These are phyloP conservation scores for Rhegmatorhina hoffmannsi DNA, from an alignment of 2,113 vertebrate genomes.

Conservation along the genomic window DNA sequence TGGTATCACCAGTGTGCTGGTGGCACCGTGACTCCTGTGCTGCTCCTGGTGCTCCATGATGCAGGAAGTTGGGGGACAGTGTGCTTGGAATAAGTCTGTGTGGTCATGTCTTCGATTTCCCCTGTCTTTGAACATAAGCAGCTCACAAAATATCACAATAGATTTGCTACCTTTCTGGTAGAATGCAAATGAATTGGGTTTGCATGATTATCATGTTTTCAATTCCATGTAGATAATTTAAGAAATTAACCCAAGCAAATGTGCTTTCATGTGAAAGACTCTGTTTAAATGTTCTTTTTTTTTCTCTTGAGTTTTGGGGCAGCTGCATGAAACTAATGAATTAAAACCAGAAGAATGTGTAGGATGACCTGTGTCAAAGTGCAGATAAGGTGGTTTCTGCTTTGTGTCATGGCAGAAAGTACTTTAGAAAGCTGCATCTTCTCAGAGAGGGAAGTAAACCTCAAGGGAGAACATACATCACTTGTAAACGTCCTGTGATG, in stretches of 20 bases:
- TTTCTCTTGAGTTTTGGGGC: background rate
- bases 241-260: background rate
- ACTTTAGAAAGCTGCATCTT: background rate
- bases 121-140: background rate
- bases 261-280: background rate
- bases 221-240: background rate
- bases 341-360: constrained; percentile 49
- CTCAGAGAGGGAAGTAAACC: constrained; percentile 38
- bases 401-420: constrained; percentile 49
- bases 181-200: background rate
- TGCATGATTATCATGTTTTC: background rate
- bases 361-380: constrained; percentile 37
- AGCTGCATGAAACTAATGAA: constrained; percentile 1
- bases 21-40: background rate
- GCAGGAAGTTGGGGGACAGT: rapidly evolving
- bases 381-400: constrained; percentile 49
- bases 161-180: background rate
- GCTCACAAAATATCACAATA: background rate
- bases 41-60: background rate
- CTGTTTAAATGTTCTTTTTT: background rate
- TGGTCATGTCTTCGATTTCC: rapidly evolving
- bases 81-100: background rate
- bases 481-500: constrained; percentile 30
- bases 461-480: constrained; percentile 50
- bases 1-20: background rate